Conservation (phyloP, 2,888 invertebrate species). For the Microdon myrmicae region DNA sequence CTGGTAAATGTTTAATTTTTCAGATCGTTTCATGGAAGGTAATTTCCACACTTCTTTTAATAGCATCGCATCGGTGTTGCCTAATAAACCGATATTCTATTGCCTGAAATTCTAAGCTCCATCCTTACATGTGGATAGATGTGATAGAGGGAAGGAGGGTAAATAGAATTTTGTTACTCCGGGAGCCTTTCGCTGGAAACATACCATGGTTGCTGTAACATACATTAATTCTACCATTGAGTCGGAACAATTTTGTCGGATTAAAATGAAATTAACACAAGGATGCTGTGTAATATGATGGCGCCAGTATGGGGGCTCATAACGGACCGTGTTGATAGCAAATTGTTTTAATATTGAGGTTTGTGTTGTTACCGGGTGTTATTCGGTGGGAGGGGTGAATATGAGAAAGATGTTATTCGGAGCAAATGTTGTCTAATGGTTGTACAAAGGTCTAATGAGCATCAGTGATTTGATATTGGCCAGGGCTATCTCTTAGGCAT, state of each 20-base stretch:
- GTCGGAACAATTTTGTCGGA: slow-evolving; percentile 30
- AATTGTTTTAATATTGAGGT: slow-evolving; percentile 35
- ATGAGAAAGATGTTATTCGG: slow-evolving; percentile 1
- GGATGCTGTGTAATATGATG: slow-evolving; percentile 5
- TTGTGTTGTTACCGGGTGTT: slow-evolving; percentile 18
- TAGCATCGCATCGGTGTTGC: slow-evolving; percentile 11
- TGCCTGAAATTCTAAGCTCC: neutral
- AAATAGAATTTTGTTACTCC: no score
- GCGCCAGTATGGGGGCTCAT: slow-evolving; percentile 19
- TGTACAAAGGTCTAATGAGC: no score
- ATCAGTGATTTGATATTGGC: no score
- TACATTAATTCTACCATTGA: slow-evolving; percentile 31
- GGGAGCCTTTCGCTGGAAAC: no score
- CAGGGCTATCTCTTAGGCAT: no score
- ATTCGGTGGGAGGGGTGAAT: neutral
- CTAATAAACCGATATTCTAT: slow-evolving; percentile 27
- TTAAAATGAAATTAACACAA: slow-evolving; percentile 33
- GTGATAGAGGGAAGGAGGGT: neutral
- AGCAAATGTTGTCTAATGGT: slow-evolving; percentile 37
- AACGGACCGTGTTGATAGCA: slow-evolving; percentile 12
- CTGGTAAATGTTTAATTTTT: neutral
- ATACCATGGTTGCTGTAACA: slow-evolving; percentile 13
- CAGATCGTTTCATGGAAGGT: neutral
- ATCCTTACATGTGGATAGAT: neutral
- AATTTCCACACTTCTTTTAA: neutral